Conservation (phyloP, 2,797 vertebrate genomes). For the Rallus crepitans region DNA sequence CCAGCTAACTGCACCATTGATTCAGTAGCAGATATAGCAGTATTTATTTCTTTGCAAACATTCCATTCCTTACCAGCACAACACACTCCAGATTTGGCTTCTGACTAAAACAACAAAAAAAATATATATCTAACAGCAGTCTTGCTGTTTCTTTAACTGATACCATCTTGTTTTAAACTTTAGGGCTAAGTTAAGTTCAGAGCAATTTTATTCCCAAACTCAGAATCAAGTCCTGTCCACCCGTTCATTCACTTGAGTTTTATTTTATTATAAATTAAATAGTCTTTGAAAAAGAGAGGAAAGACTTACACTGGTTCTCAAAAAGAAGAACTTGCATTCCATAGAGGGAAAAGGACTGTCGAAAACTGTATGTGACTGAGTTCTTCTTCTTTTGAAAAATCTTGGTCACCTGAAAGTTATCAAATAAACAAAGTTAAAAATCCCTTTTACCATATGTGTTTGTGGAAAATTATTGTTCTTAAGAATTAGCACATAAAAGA, state of each 20-base stretch:
- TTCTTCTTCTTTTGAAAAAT: slow-evolving; percentile 99
- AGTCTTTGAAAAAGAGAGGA: background rate
- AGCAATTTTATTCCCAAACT: background rate
- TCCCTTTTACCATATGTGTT: background rate
- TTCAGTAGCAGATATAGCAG: background rate
- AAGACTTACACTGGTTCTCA: slow-evolving; percentile 94
- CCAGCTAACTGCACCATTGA: background rate
- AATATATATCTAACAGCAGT: background rate
- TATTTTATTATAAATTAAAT: background rate
- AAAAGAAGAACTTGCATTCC: slow-evolving; percentile 97
- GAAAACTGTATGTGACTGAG: slow-evolving; percentile 96
- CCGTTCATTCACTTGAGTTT: background rate
- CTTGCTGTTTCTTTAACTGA: background rate
- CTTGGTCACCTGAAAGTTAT: slow-evolving; percentile 90
- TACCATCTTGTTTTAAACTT: background rate
- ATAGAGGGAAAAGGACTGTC: slow-evolving; percentile 95
- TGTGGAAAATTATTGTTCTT: background rate
- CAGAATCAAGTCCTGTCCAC: background rate
- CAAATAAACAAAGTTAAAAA: background rate
- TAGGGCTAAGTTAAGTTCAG: background rate
- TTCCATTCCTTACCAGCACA: background rate
- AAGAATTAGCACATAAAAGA: background rate
- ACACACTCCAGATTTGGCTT: background rate
- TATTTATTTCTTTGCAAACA: background rate
- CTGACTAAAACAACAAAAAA: background rate